These are phyloP conservation scores for Lepidurus packardi DNA, from an alignment of 1,140 invertebrate genomes.

Conservation along the genomic window DNA sequence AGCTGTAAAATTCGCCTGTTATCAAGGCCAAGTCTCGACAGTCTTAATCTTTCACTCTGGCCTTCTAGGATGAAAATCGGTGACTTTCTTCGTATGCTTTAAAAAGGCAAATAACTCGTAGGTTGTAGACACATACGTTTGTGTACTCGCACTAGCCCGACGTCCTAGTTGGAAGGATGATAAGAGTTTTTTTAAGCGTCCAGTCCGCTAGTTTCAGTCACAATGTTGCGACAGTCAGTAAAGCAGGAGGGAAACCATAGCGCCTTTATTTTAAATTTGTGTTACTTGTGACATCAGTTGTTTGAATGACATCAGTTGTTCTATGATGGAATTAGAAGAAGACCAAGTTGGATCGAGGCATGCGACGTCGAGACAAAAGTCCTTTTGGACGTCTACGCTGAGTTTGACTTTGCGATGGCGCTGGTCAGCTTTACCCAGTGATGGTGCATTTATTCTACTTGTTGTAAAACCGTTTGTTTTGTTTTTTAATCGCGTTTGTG, in stretches of 20 bases:
- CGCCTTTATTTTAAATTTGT: no score
- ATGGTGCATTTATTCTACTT: slow-evolving; percentile 13
- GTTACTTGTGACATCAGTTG: neutral
- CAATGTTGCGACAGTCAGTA: neutral
- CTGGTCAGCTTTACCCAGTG: slow-evolving; percentile 25
- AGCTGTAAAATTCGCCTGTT: neutral
- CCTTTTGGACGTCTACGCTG: slow-evolving; percentile 11
- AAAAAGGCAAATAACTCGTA: neutral
- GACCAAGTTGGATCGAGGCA: slow-evolving; percentile 19
- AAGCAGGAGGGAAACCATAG: neutral
- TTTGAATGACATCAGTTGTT: neutral
- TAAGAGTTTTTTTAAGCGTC: neutral
- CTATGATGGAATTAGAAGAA: neutral
- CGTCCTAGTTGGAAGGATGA: neutral
- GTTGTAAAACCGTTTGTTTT: neutral
- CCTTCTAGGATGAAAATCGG: neutral
- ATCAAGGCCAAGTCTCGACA: slow-evolving; percentile 4
- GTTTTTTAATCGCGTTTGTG: neutral
- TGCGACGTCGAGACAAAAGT: neutral
- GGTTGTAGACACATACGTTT: neutral
- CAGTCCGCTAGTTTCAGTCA: slow-evolving; percentile 34
- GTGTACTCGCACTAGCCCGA: neutral
- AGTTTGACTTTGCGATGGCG: slow-evolving; percentile 4
- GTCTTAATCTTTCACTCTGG: neutral
- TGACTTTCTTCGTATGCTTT: neutral